Evolutionary conservation across 2,113 vertebrate species (phyloP), one percentile per base, ranked within the genome.

Genomic region (Rhinogobius similis): DNA sequence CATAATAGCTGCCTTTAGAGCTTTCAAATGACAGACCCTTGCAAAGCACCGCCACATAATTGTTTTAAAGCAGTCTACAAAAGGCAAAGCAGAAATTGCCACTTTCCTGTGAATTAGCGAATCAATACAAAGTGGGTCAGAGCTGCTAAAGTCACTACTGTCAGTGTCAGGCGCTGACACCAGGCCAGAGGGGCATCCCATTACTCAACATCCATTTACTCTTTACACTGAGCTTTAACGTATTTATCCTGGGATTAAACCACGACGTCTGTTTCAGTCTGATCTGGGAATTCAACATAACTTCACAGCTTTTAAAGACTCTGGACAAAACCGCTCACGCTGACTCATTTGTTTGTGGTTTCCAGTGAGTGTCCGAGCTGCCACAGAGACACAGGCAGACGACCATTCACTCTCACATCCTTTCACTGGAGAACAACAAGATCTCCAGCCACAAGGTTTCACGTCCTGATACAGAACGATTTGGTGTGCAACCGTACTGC

Each of bases 1-100:
- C 16, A n/a, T 18, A 16, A 44, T 14, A 44, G 43, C 43, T 44
- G 18, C 14, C 14, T 5, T 44, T 18, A 18, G 48, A 11, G 48
- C 48, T 50, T 50, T 48, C 46, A 20, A 48, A 48, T 20, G 43
- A 46, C 43, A 21, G n/a, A 14, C 4, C 20, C 6, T 11, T 23
- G 3, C 50, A 53, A 12, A 8, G 11, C 50, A 53, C 21, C 9
- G 21, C 11, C 24, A 27, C 53, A 27, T 76, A 68, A 70, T 72
- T 53, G 46, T 39, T 46, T 53, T 0, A 13, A 59, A 55, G 55
- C 10, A 20, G 75, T 77, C 70, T 66, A 41, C 38, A 44, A 29
- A 67, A 48, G 64, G 76, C 62, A 61, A 78, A 75, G 72, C 62
- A 67, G 20, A 82, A 87, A 87, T 88, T 32, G 82, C 61, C 72